Conservation (phyloP, 2,797 vertebrate species). For the Clarias laeviceps region DNA sequence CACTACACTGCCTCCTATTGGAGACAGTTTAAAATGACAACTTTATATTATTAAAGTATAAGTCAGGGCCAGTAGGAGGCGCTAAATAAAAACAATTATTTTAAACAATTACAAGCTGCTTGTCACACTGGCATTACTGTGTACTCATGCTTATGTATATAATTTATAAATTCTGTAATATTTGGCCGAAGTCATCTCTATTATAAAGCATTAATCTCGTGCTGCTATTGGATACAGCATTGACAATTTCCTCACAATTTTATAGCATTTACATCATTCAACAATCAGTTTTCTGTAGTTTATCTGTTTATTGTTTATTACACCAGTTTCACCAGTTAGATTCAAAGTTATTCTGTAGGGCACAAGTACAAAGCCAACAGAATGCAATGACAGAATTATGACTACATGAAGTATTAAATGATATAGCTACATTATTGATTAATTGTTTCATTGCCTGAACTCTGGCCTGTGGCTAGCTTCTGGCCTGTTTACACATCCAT, state of each 20-base stretch:
- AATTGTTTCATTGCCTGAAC: not conserved
- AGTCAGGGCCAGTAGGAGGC: too few species aligned
- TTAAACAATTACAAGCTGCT: too few species aligned
- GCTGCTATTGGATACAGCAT: not conserved
- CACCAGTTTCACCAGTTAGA: not conserved
- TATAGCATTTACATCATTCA: not conserved
- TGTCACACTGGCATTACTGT: not conserved
- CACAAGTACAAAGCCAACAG: not conserved
- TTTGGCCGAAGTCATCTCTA: too few species aligned
- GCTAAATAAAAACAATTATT: too few species aligned
- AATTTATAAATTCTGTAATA: not conserved
- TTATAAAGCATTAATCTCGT: not conserved
- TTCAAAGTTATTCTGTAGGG: not conserved
- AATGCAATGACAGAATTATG: not conserved
- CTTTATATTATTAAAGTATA: too few species aligned
- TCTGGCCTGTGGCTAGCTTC: not conserved
- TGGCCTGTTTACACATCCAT: not conserved
- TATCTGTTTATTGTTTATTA: not conserved
- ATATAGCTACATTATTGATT: not conserved
- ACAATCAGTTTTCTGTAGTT: not conserved
- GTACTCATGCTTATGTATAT: not conserved
- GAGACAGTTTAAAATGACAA: not conserved
- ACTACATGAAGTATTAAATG: not conserved
- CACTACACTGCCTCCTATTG: not conserved
- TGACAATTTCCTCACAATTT: not conserved